Evolutionary conservation across 2,113 vertebrate genomes (phyloP), one percentile per base, ranked within the genome.

Genomic region (Pygoscelis adeliae): DNA sequence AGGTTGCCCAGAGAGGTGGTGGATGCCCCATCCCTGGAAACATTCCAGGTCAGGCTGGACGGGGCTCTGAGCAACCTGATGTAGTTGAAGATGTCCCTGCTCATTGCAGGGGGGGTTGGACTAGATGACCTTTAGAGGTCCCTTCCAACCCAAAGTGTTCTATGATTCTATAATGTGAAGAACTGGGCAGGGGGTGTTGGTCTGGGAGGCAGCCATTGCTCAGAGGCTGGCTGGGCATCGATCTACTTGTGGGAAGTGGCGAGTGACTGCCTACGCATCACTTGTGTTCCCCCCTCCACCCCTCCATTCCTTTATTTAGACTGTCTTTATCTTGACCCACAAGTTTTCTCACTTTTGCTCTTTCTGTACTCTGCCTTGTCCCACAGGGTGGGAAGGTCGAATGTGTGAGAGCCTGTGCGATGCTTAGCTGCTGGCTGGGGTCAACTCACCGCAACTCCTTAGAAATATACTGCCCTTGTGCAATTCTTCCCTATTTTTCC

Each of bases 391-490:
- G 11, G 26, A 40, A 7, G 18, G 16, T 4, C 1, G 1, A 81
- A 69, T 3, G 5, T 6, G 11, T 14, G 13, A 61, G 40, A 0
- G 0, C 22, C 26, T 30, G 19, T 40, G 34, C 0, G 3, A 47
- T 19, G 6, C 38, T 73, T 61, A 53, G 12, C 46, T 72, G 38
- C 50, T 59, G 21, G 17, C 10, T 61, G 46, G 15, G 13, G 20
- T 49, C 21, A 79, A 10, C 13, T 29, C 52, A 36, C 9, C 22
- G 27, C 32, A 69, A 25, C 8, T 11, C 14, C 15, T 11, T 30
- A 58, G 36, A 63, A 40, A 53, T 10, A n/a, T 21, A 50, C 34
- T 32, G 19, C 5, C 15, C 13, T 74, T 56, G 21, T n/a, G 22
- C 14, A 27, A 42, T 53, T 58, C 13, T 56, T 80, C 44, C 27